Percentiles rank a stretch among this genome's conserved stretches.
Conservation (phyloP, 1,140 invertebrate genomes). For the Drosophila tristis region DNA sequence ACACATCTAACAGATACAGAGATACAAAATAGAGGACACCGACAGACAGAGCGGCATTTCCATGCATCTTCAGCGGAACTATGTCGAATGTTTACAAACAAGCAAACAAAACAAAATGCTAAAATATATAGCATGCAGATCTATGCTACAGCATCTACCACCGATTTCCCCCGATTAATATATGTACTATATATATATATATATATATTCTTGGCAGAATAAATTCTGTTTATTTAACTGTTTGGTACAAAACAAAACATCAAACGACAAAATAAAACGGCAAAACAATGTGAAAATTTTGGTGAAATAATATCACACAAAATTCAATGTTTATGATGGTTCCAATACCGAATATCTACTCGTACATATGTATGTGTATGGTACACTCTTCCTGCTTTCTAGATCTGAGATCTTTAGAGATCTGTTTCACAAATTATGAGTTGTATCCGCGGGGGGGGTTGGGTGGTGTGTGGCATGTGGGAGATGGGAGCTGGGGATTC, state of each 20-base stretch:
- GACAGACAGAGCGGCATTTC: slow-evolving; percentile 72
- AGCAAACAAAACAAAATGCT: slow-evolving; percentile 54
- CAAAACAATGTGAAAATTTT: slow-evolving; percentile 27
- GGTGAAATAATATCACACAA: slow-evolving; percentile 51
- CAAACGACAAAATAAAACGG: slow-evolving; percentile 67
- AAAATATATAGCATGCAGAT: slow-evolving; percentile 35
- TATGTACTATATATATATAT: slow-evolving; percentile 28
- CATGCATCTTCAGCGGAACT: slow-evolving; percentile 67
- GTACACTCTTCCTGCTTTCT: slow-evolving; percentile 44
- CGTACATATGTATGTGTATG: slow-evolving; percentile 2
- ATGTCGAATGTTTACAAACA: slow-evolving; percentile 77
- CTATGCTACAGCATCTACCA: slow-evolving; percentile 35
- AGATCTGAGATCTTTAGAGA: neutral
- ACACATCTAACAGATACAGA: too few relatives aligned
- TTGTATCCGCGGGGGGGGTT: slow-evolving; percentile 18
- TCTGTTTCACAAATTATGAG: slow-evolving; percentile 67
- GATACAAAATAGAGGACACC: neutral
- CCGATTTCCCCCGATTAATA: slow-evolving; percentile 31
- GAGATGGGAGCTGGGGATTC: slow-evolving; percentile 31
- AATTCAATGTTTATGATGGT: slow-evolving; percentile 65
- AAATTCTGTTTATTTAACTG: slow-evolving; percentile 76
- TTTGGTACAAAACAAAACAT: slow-evolving; percentile 62
- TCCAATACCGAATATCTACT: slow-evolving; percentile 48
- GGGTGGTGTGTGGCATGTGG: neutral
- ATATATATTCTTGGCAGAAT: slow-evolving; percentile 60